Base-by-base conservation (phyloP, 1,140 invertebrate species). In the Zaprionus davidi region DNA sequence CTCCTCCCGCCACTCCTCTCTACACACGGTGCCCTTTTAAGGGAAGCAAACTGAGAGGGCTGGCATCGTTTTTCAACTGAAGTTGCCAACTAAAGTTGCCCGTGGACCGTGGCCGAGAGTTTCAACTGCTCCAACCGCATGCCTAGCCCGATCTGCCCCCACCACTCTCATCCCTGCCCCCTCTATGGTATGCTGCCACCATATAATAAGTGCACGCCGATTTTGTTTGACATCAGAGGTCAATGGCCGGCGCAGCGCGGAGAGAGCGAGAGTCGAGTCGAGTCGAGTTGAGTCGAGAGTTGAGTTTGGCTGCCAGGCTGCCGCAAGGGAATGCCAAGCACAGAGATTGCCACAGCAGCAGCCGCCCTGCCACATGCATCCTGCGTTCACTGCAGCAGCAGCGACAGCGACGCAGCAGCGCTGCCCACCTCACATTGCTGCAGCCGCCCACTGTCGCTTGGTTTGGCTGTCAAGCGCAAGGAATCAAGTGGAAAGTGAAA, bases 221-320 rank as follows among this genome's bases (percentile, higher is more conserved):
- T 90, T 90, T 88, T 81, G 86, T 90, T 88, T 88, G 81, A 85
- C 85, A 90, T 88, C 85, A 88, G 85, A 88, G 85, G 86, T 88
- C 85, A 88, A 88, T 88, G 85, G 63, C 85, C 85, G 85, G 36
- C 59, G 51, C 41, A 63, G 76, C 28, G 71, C 34, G 51, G 26
- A 22, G 22, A 59, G n/a, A 51, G 31, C 51, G 58, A 51, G 34
- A 64, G 62, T 46, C 53, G 55, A 44, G 60, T 51, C 46, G 41
- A 44, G 38, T 41, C 5, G 38, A 44, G 41, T 17, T 44, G 41
- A 44, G 41, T 17, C 17, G 41, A 46, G 41, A 44, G 41, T 17
- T 46, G 41, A 46, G 41, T 46, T 46, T 46, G 41, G 24, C 15
- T 46, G 44, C 15, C 41, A 49, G 46, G 44, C 68, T 38, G 67